Evolutionary conservation across 2,797 vertebrate genomes (phyloP).

Genomic region (Tamandua tetradactyla): DNA sequence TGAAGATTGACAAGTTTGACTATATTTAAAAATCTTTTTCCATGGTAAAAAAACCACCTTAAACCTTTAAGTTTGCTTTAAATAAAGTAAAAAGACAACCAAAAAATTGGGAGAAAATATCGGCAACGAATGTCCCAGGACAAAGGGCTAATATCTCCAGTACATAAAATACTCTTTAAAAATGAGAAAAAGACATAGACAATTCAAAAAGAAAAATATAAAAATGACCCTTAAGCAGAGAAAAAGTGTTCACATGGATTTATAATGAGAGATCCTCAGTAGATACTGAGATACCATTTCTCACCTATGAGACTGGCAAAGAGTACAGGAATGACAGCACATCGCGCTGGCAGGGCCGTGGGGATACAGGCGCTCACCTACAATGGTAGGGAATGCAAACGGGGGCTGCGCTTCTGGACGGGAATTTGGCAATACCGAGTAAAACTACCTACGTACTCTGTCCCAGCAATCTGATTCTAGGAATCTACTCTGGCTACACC

Average conservation of each 20-base stretch:
- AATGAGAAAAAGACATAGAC: neutral
- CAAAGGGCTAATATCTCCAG: neutral
- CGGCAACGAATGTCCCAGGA: neutral
- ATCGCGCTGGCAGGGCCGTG: neutral
- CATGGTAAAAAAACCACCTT: neutral
- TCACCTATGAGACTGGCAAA: neutral
- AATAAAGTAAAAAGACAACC: neutral
- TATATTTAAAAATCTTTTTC: neutral
- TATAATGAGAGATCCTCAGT: neutral
- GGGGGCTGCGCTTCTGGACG: neutral
- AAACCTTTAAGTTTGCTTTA: neutral
- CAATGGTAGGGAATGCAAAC: neutral
- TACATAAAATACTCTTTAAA: neutral
- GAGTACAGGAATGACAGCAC: too few species aligned
- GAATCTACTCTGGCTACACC: neutral
- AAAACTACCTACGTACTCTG: neutral
- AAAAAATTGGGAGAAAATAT: neutral
- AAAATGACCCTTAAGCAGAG: neutral
- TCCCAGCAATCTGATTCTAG: neutral
- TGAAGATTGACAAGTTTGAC: neutral
- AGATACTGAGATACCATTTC: neutral
- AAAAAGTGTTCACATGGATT: neutral
- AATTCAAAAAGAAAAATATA: neutral
- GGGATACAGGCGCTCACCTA: neutral
- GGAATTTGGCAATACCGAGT: neutral